Base-by-base conservation (phyloP, 2,113 vertebrate species). In the Dasyurus viverrinus region DNA sequence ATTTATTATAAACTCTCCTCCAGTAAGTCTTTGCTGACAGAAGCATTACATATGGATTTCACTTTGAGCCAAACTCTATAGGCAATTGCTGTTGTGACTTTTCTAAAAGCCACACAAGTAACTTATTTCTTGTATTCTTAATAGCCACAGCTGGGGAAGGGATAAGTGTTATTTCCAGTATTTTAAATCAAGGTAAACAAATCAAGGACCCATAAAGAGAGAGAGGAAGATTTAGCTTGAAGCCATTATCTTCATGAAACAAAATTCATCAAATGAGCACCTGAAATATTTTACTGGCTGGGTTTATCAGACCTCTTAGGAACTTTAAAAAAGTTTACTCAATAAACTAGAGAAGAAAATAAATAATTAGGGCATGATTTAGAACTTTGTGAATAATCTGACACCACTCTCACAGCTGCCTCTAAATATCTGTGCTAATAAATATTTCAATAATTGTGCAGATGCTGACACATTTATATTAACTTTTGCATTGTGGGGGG, bases 1-100 rank as follows among this genome's bases (percentile, higher is more conserved):
- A 98, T 99, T 98, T 98, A 98, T 98, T 98, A 99, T 96, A 97
- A 98, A 97, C 95, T 95, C 76, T 97, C 93, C 97, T 97, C 94
- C 95, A 96, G 98, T 94, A 96, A 98, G 97, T 96, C 98, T 98
- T 97, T 99, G 98, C 98, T 98, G 98, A 98, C 98, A 98, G 97
- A 98, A 96, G 97, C 96, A 97, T 96, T 98, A 96, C 97, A 96
- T 97, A 97, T 96, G 96, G 98, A 97, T 98, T 98, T 97, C 94
- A 93, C 96, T 97, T 95, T 91, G 90, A 98, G 96, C 2, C 76
- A 96, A 95, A 93, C 94, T 98, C 97, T 97, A 96, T 91, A 97
- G 97, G 96, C 94, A 93, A 0, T 96, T 23, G 2, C 95, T 97
- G 54, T 94, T 93, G 96, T 97, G 96, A 96, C 92, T 98, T 98